Base-by-base conservation (phyloP, 2,888 invertebrate genomes). In the Reticulitermes lucifugus region DNA sequence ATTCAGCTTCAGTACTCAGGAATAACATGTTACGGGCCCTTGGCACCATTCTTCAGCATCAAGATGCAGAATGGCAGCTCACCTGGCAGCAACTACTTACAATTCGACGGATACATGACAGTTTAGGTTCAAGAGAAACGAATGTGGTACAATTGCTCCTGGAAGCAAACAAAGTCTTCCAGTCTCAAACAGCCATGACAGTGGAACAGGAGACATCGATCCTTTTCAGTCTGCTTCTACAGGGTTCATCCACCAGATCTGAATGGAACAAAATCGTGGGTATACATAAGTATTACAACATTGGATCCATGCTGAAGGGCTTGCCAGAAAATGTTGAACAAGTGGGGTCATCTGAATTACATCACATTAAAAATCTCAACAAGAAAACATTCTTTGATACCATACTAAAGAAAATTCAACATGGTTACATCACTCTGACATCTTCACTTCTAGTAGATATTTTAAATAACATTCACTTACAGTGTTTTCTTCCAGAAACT, bases 1-100 rank as follows among this genome's bases (percentile, higher is more conserved):
- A 79, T 4, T 79, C 79, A 29, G n/a, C 79, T n/a, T 46, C 46
- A 12, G 7, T 79, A 79, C 79, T 79, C 18, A 46, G 46, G 9
- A 25, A 25, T 14, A 79, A 79, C n/a, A 18, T 79, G 60, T 22
- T 25, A 65, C 65, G 70, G 6, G 43, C 70, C 18, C 70, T 81
- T 6, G 81, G 81, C 21, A 60, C 65, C 41, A 43, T 81, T 12
- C 81, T 81, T 12, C 70, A 81, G 43, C 22, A 70, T n/a, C 65
- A 22, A 12, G 46, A 65, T 0, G 21, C 60, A 70, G n/a, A 21
- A 29, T 10, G 21, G 25, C 65, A 70, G 25, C 65, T 81, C 10
- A 41, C 81, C 5, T 70, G 65, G 70, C 22, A 70, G n/a, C 81
- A 81, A 12, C 12, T 25, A 21, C 70, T 46, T 25, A 70, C n/a